phyloP scores from a whole-genome alignment of 2,113 vertebrate genomes.

The Paraplagusia blochii region DNA sequence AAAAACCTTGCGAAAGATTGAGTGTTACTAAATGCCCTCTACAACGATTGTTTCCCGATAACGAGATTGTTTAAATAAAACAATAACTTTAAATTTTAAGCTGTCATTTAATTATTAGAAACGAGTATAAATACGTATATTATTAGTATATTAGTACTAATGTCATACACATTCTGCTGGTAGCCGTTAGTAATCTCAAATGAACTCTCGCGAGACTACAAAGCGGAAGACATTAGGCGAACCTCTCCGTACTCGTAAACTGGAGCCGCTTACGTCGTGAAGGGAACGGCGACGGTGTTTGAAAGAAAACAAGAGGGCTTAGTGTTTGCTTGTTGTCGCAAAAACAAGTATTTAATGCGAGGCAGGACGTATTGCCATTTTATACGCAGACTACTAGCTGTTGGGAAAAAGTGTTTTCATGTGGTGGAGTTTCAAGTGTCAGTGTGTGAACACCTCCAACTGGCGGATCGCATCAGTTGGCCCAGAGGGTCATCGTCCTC shows the following conservation, averaged over 20 bases:
- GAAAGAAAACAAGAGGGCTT: constrained; percentile 21
- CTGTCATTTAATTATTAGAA: background rate
- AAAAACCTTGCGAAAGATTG: no score
- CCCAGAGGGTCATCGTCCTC: constrained; percentile 67
- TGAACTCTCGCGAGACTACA: constrained; percentile 74
- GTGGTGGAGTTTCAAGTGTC: constrained; percentile 47
- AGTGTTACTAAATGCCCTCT: no score
- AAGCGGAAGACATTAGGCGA: constrained; percentile 66
- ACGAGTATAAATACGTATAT: no score
- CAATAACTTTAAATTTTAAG: no score
- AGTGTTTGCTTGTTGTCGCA: constrained; percentile 30
- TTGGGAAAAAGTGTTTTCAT: constrained; percentile 63
- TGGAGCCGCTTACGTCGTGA: constrained; percentile 48
- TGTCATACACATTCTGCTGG: background rate
- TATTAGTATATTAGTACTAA: no score
- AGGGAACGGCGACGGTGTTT: constrained; percentile 43
- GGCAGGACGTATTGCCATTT: background rate
- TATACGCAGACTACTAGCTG: constrained; percentile 5
- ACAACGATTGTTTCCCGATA: no score
- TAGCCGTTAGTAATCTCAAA: constrained; percentile 36
- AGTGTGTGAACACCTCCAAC: constrained; percentile 48
- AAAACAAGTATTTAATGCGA: background rate
- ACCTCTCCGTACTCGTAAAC: constrained; percentile 47
- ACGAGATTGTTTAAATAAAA: background rate
- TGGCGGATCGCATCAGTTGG: constrained; percentile 58